Base-by-base conservation (phyloP, 2,797 vertebrate species). In the Dermochelys coriacea region DNA sequence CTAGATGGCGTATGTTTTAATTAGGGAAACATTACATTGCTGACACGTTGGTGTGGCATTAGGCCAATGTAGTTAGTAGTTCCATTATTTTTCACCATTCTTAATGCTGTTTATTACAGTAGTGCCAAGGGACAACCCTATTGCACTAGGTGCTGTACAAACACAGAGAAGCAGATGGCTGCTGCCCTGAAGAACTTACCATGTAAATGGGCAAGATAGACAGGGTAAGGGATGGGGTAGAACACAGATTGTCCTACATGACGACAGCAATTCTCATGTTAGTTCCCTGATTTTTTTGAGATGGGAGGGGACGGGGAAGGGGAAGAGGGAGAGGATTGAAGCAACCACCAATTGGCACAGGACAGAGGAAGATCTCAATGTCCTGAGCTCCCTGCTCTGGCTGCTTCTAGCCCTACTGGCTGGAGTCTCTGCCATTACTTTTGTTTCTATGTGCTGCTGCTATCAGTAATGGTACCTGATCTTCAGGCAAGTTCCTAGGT, bases 1-100 rank as follows among this genome's bases (percentile, higher is more conserved):
- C 34, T 1, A 78, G 16, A 55, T 15, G 4, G 18, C 34, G 11
- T 87, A 27, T 18, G 34, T 87, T 86, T 18, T 85, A 61, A 92
- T 68, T 41, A n/a, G 29, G 23, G 54, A 68, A 86, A 21, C 19
- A 23, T 5, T 83, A 41, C 27, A 75, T 47, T 3, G 79, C 47
- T 82, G 82, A 29, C 21, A 79, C 52, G 5, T 21, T 0, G 57
- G 83, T 34, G 51, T 4, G 21, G 1, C 12, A 37, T 0, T 71
- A 55, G 19, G 23, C 8, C 31, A 85, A 34, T 55, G 85, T 2
- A 23, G 11, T 78, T 57, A 6, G 9, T 71, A 71, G 5, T 41
- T 71, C 37, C 12, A 71, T 71, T 25, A 71, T 23, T 71, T 12
- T 71, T 41, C 68, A 12, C 68, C 21, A 71, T 41, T 71, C 21